Conservation (phyloP, 2,888 invertebrate species). For the Melinaea menophilus region DNA sequence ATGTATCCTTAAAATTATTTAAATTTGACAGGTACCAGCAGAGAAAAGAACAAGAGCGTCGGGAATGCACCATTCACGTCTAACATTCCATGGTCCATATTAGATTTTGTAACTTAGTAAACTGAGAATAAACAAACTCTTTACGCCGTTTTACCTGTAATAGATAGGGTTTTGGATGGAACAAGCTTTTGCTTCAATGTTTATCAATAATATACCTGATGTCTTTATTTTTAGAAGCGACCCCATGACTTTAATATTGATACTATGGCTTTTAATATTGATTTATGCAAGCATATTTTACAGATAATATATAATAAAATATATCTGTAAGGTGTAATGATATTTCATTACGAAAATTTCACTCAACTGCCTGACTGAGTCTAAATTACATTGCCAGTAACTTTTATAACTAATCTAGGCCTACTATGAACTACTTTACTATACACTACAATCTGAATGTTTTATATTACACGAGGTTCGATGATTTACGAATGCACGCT, state of each 20-base stretch:
- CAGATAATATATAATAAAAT: not conserved
- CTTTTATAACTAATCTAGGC: no score
- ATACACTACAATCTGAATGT: no score
- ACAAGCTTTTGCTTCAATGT: slow-evolving; percentile 22
- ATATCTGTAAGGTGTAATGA: not conserved
- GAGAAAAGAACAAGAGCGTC: slow-evolving; percentile 84
- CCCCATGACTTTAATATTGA: not conserved
- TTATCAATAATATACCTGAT: not conserved
- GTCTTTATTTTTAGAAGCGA: not conserved
- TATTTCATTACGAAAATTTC: no score
- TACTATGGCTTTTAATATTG: not conserved
- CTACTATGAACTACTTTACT: no score
- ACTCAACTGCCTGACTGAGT: no score
- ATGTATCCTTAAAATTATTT: slow-evolving; percentile 11
- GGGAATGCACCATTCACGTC: slow-evolving; percentile 86
- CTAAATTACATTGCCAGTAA: no score
- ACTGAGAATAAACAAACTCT: slow-evolving; percentile 14
- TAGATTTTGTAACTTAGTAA: slow-evolving; percentile 33
- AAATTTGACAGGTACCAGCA: slow-evolving; percentile 80
- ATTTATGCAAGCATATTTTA: not conserved
- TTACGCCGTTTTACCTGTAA: slow-evolving; percentile 19
- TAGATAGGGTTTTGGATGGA: slow-evolving; percentile 24
- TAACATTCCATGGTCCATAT: slow-evolving; percentile 55
- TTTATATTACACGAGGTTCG: no score
- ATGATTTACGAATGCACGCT: no score